phyloP scores from a whole-genome alignment of 2,888 invertebrate genomes.

The Lydus trimaculatus region DNA sequence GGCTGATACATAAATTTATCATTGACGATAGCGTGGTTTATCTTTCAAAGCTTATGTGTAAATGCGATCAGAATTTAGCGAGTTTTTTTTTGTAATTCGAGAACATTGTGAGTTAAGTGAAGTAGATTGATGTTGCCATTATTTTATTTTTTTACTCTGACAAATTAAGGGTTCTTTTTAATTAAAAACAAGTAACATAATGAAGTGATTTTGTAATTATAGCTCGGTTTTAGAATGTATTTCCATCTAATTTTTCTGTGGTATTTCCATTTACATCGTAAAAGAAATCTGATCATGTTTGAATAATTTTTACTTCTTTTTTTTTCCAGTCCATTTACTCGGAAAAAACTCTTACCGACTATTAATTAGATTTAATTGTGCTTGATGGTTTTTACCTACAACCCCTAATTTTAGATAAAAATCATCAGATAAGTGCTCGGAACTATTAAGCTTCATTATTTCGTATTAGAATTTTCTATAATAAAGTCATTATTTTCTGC shows the following conservation, averaged over 20 bases:
- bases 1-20: slow-evolving; percentile 28
- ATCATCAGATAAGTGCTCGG: background rate
- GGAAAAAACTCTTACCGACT: background rate
- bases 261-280: too few species aligned
- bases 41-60: slow-evolving; percentile 6
- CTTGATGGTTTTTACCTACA: background rate
- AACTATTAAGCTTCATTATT: background rate
- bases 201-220: background rate
- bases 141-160: background rate
- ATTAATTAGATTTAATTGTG: slow-evolving; percentile 3
- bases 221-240: background rate
- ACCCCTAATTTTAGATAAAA: slow-evolving; percentile 4
- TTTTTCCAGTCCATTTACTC: background rate
- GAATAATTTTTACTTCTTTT: background rate
- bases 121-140: background rate
- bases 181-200: background rate
- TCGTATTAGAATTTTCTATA: background rate
- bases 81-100: background rate
- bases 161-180: background rate
- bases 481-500: background rate
- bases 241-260: background rate
- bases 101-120: background rate
- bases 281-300: background rate
- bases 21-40: slow-evolving; percentile 14
- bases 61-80: background rate